phyloP scores from a whole-genome alignment of 2,113 vertebrate species.

The Bombycilla garrulus region DNA sequence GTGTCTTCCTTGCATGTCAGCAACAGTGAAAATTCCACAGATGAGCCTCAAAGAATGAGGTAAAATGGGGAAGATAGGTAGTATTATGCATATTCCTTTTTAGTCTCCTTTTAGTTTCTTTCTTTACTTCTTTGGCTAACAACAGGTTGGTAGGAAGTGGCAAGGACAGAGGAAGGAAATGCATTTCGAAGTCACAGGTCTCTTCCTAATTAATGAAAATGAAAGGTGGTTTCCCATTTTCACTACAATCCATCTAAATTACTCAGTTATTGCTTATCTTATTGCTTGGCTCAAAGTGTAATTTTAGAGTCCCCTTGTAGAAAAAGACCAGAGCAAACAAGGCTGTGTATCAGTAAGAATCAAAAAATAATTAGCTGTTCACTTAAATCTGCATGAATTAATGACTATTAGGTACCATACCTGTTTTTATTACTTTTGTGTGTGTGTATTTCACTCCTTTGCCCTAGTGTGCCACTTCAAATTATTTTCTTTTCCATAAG shows the following conservation, averaged over 20 bases:
- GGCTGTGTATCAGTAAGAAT: neutral
- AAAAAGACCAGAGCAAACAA: neutral
- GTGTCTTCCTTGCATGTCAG: neutral
- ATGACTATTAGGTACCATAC: neutral
- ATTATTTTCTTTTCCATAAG: neutral
- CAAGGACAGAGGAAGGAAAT: neutral
- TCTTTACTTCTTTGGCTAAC: neutral
- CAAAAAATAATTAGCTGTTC: neutral
- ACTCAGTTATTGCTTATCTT: neutral
- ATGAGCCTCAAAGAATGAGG: neutral
- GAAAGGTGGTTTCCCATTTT: neutral
- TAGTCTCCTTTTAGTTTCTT: neutral
- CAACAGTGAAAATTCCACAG: neutral
- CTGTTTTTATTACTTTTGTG: neutral
- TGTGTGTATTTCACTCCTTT: neutral
- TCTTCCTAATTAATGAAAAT: neutral
- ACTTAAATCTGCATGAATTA: neutral
- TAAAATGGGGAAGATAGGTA: neutral
- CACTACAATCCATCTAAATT: neutral
- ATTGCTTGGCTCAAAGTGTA: neutral
- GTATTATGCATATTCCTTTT: neutral
- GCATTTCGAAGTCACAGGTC: neutral
- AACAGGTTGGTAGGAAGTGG: neutral
- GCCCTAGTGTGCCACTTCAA: neutral
- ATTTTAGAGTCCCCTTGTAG: neutral